Conservation (phyloP, 92 coral and sea anemone species). For the Palythoa grandis region DNA sequence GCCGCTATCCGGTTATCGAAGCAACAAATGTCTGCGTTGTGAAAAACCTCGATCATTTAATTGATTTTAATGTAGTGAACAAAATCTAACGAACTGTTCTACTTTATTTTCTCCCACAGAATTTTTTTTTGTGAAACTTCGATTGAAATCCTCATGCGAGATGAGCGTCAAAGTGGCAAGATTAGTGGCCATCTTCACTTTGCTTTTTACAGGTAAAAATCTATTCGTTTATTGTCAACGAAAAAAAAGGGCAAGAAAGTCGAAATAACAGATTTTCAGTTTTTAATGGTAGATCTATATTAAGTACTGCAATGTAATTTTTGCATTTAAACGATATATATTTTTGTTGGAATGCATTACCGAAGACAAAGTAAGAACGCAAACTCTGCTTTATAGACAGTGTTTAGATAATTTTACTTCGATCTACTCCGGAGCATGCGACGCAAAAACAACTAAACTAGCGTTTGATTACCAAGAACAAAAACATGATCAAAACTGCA, state of each 20-base stretch:
- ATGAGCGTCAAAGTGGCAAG: background rate
- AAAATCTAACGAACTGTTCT: background rate
- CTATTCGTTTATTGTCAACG: background rate
- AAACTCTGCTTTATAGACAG: too few species aligned
- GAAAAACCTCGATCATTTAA: background rate
- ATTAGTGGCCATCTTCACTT: background rate
- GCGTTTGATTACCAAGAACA: too few species aligned
- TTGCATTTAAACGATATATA: too few species aligned
- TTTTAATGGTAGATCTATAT: too few species aligned
- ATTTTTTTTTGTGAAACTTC: background rate
- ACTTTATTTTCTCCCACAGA: background rate
- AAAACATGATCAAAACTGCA: too few species aligned
- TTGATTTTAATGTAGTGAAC: background rate
- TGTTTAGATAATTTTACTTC: too few species aligned
- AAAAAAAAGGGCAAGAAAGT: background rate
- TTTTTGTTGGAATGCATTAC: too few species aligned
- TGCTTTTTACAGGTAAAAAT: slow-evolving; percentile 29
- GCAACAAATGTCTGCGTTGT: background rate
- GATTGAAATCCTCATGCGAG: background rate
- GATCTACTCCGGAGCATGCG: too few species aligned
- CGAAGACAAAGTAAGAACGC: too few species aligned
- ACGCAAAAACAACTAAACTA: too few species aligned
- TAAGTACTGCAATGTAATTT: too few species aligned
- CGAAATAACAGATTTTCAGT: background rate
- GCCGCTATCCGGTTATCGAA: background rate